Percentiles rank a stretch among this genome's conserved stretches.
Conservation (phyloP, 2,888 invertebrate genomes). For the Drosophila incognita region DNA sequence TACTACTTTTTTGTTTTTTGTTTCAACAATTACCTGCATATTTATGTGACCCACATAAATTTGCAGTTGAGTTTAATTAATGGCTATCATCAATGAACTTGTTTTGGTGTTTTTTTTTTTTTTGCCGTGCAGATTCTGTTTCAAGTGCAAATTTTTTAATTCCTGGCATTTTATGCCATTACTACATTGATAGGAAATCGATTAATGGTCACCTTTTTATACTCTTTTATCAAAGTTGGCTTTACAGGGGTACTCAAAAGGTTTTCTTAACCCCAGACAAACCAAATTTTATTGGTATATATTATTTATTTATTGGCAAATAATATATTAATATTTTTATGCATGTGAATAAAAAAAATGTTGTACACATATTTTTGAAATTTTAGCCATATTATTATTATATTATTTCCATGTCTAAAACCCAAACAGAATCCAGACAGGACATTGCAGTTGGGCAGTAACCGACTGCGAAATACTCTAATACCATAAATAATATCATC, state of each 20-base stretch:
- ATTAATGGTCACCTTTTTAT: not conserved
- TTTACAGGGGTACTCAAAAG: not conserved
- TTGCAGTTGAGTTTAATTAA: conserved; percentile 13
- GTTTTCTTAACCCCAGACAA: not conserved
- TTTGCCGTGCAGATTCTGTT: not conserved
- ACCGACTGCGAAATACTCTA: not conserved
- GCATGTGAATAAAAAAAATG: not conserved
- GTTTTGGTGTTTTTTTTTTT: not conserved
- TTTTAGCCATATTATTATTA: not conserved
- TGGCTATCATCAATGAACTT: conserved; percentile 35
- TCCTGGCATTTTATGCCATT: not conserved
- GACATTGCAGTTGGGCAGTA: not conserved
- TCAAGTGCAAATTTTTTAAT: not conserved
- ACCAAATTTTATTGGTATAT: not conserved
- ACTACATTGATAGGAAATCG: not conserved
- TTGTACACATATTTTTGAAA: not conserved
- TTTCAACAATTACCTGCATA: conserved; percentile 41
- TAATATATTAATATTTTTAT: not conserved
- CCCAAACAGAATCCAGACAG: not conserved
- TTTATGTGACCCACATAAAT: conserved; percentile 53
- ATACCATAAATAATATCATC: not conserved
- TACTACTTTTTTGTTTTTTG: conserved; percentile 7
- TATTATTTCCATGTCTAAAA: not conserved
- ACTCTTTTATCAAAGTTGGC: not conserved
- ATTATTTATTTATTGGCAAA: not conserved